Evolutionary conservation across 2,113 vertebrate species (phyloP), one percentile per base, ranked within the genome.

Genomic region (Mus spicilegus): DNA sequence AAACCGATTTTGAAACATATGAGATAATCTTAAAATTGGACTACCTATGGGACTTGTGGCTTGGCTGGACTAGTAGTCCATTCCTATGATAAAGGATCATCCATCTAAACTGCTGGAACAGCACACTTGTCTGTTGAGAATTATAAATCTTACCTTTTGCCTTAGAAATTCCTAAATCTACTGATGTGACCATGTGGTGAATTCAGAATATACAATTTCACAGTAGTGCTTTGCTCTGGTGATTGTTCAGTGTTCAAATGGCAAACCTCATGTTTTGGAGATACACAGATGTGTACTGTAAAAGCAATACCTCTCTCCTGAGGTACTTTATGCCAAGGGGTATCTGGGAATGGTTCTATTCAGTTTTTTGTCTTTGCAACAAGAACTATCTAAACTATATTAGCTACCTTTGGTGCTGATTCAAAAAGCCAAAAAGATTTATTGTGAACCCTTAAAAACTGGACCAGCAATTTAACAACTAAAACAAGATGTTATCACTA

Each of bases 121-220:
- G n/a, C 1, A 0, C 46, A 12, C 63, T 76, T 88, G 70, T 51
- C 91, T 51, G 75, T 61, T 76, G 72, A 63, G 87, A 85, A 73
- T 30, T 87, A 51, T 84, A 73, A 46, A 42, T 42, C 42, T 93
- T 91, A 77, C 54, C 67, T 36, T 36, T 95, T 92, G 76, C 73
- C 87, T 93, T 90, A 95, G 46, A 33, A 91, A 86, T 96, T 80
- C n/a, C n/a, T 90, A 49, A 87, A 30, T 72, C 56, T 86, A 30
- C 69, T 91, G 58, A 91, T 80, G 78, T 67, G 28, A 90, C 85
- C 56, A 77, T 72, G 56, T 95, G 91, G 77, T 87, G 30, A 95
- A 85, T 86, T 96, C 78, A 96, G 65, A 91, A 67, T 95, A 70
- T 94, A 49, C 26, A 65, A 77, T 30, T 92, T 87, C n/a, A 39